These are phyloP conservation scores for Drosophila nannoptera DNA, from an alignment of 1,140 invertebrate genomes.

Conservation along the genomic window DNA sequence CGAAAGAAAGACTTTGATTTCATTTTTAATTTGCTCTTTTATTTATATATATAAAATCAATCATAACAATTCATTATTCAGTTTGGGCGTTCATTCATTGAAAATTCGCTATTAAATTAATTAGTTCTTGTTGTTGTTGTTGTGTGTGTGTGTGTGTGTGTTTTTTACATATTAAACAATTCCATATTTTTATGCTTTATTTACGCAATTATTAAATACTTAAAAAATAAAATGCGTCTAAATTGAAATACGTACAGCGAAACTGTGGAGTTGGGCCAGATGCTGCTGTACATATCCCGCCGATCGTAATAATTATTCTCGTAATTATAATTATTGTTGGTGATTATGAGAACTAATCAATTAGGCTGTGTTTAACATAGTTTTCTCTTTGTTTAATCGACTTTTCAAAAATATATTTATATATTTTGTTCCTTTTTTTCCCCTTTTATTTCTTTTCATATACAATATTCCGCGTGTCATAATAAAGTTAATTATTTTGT, in stretches of 20 bases:
- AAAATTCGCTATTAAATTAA: constrained; percentile 67
- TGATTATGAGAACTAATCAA: constrained; percentile 58
- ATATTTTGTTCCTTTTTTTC: constrained; percentile 17
- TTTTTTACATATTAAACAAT: constrained; percentile 61
- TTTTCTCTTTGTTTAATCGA: constrained; percentile 25
- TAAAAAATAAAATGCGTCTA: constrained; percentile 75
- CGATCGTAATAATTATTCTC: constrained; percentile 26
- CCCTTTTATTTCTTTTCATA: constrained; percentile 36
- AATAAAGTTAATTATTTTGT: constrained; percentile 17
- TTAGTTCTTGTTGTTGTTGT: constrained; percentile 32
- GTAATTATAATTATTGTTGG: constrained; percentile 23
- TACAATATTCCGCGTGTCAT: constrained; percentile 36
- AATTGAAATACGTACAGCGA: constrained; percentile 52
- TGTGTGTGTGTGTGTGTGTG: constrained; percentile 15
- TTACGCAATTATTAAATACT: constrained; percentile 66
- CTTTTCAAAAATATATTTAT: constrained; percentile 63
- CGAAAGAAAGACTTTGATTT: background rate
- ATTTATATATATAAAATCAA: constrained; percentile 60
- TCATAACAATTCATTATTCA: constrained; percentile 63
- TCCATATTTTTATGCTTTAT: constrained; percentile 46
- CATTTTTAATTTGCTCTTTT: constrained; percentile 48
- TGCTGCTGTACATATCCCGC: constrained; percentile 17
- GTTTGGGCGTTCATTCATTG: constrained; percentile 41
- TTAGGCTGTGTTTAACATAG: constrained; percentile 24
- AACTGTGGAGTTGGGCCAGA: constrained; percentile 9